Conservation (phyloP, 2,888 invertebrate genomes). For the Elmis aenea region DNA sequence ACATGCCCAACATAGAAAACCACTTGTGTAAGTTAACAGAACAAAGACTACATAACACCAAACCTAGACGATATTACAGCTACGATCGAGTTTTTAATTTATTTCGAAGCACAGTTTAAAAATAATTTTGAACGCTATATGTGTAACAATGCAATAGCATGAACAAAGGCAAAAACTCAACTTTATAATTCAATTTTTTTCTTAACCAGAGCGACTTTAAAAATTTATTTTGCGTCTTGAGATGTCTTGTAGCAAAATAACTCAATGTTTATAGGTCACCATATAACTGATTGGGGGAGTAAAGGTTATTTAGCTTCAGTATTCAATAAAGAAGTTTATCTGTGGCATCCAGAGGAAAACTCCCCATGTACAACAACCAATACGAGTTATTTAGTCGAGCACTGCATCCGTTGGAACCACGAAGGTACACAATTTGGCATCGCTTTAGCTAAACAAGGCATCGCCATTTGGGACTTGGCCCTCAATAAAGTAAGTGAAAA, state of each 20-base stretch:
- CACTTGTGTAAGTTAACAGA: constrained; percentile 22
- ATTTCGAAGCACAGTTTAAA: no score
- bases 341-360: constrained; percentile 25
- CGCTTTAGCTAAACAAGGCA: constrained; percentile 6
- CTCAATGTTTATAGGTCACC: no score
- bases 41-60: no score
- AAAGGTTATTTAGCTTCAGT: constrained; percentile 25
- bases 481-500: constrained; percentile 21
- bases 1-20: constrained; percentile 27
- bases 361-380: constrained; percentile 13
- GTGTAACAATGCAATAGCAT: no score
- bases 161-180: no score
- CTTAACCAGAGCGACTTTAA: no score
- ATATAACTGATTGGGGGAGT: constrained; percentile 27
- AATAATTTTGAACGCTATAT: no score
- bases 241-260: no score
- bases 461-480: constrained; percentile 20
- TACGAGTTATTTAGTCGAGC: constrained; percentile 11
- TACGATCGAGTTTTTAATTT: no score
- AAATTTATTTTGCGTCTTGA: no score
- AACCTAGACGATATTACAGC: no score
- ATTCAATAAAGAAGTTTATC: constrained; percentile 26
- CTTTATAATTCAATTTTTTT: no score
- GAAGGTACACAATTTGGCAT: constrained; percentile 22
- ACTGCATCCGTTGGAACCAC: constrained; percentile 26